Percentiles rank a stretch among this genome's conserved stretches.
Evolutionary conservation across 2,113 vertebrate genomes (phyloP).

Genomic region (Gallinago media): DNA sequence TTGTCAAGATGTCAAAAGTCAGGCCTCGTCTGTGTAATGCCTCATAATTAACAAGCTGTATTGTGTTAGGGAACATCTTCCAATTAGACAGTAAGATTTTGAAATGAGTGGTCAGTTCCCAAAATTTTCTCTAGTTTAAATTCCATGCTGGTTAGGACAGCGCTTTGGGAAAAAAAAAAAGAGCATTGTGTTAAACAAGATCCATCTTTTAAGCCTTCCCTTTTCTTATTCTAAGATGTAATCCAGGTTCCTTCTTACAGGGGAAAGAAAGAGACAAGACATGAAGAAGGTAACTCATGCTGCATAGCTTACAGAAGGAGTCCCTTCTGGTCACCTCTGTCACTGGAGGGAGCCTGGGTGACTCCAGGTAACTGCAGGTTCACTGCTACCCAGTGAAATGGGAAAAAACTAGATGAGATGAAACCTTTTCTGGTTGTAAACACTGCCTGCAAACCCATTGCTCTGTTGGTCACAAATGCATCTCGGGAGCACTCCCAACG

Average conservation of each 20-base stretch:
- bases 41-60: conserved; percentile 17
- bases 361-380: neutral
- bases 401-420: neutral
- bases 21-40: neutral
- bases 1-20: conserved; percentile 28
- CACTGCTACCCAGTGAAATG: neutral
- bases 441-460: neutral
- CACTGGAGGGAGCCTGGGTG: neutral
- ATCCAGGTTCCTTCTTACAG: neutral
- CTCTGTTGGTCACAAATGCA: neutral
- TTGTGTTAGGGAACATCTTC: neutral
- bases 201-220: neutral
- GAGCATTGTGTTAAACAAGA: rapidly evolving
- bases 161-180: neutral
- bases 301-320: neutral
- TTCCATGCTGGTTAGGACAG: neutral
- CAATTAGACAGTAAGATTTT: neutral
- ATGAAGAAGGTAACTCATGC: neutral
- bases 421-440: neutral
- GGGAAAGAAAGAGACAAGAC: neutral
- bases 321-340: neutral
- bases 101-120: neutral
- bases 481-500: neutral
- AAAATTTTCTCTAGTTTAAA: neutral
- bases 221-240: neutral